Percentiles rank a stretch among this genome's conserved stretches.
Evolutionary conservation across 1,140 invertebrate genomes (phyloP).

Genomic region (Meloidogyne chitwoodi): DNA sequence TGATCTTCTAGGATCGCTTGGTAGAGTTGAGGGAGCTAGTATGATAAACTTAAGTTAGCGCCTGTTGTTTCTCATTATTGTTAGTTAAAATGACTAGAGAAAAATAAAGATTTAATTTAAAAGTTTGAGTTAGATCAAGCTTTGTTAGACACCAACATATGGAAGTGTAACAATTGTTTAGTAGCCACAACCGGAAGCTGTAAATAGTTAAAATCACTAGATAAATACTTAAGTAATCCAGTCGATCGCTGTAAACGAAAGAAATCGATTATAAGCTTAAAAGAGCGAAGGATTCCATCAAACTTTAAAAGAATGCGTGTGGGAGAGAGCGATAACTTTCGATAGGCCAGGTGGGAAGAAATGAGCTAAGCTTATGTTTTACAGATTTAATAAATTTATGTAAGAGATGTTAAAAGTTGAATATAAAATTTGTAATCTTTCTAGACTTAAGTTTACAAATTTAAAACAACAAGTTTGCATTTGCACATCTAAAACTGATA

Average conservation of each 20-base stretch:
- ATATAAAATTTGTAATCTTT: too few relatives aligned
- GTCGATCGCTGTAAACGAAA: background rate
- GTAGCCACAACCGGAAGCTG: background rate
- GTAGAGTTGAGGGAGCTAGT: background rate
- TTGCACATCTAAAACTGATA: too few relatives aligned
- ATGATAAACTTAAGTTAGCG: background rate
- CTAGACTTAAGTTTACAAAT: too few relatives aligned
- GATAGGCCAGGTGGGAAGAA: background rate
- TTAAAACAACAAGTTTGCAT: too few relatives aligned
- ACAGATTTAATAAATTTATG: too few relatives aligned
- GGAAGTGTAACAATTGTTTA: background rate
- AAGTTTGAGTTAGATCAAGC: background rate
- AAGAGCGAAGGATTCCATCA: background rate
- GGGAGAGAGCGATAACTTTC: background rate
- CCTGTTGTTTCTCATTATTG: background rate
- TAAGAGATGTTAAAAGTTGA: too few relatives aligned
- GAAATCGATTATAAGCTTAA: background rate
- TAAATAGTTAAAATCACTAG: background rate
- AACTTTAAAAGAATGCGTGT: background rate
- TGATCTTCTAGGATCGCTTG: background rate
- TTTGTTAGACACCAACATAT: background rate
- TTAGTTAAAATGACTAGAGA: background rate
- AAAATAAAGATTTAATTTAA: background rate
- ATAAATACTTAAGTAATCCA: background rate
- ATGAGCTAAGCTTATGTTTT: background rate